phyloP scores from a whole-genome alignment of 2,797 vertebrate genomes.

The Bovichtus variegatus region DNA sequence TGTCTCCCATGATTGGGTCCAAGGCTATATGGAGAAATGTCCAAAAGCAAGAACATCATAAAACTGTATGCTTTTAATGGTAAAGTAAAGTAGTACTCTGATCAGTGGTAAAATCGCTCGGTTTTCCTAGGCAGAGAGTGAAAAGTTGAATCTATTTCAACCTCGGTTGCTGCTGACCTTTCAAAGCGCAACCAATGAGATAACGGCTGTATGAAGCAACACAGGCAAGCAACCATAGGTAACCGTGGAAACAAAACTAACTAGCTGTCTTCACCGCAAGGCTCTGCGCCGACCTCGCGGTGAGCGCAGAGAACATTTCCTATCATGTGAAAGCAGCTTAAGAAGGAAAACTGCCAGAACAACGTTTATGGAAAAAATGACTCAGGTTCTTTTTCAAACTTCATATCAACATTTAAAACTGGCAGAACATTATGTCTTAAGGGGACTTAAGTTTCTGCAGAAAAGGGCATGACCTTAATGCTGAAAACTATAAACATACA shows the following conservation, averaged over 20 bases:
- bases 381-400: slow-evolving; percentile 11
- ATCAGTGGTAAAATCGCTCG: too few relatives aligned
- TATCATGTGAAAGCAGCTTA: too few relatives aligned
- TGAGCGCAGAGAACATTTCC: too few relatives aligned
- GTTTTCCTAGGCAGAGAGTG: too few relatives aligned
- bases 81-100: background rate
- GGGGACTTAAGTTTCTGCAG: slow-evolving; percentile 19
- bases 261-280: too few relatives aligned
- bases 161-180: too few relatives aligned
- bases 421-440: slow-evolving; percentile 19
- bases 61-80: background rate
- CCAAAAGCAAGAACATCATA: background rate
- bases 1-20: background rate
- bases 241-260: too few relatives aligned
- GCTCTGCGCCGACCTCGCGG: too few relatives aligned
- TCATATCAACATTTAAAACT: slow-evolving; percentile 15
- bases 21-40: background rate
- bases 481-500: slow-evolving; percentile 32
- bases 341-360: background rate
- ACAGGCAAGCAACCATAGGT: too few relatives aligned
- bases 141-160: too few relatives aligned
- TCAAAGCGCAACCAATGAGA: too few relatives aligned
- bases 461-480: slow-evolving; percentile 36
- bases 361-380: slow-evolving; percentile 1
- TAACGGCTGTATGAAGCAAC: too few relatives aligned